Base-by-base conservation (phyloP, 2,797 vertebrate genomes). In the Pitangus sulphuratus region DNA sequence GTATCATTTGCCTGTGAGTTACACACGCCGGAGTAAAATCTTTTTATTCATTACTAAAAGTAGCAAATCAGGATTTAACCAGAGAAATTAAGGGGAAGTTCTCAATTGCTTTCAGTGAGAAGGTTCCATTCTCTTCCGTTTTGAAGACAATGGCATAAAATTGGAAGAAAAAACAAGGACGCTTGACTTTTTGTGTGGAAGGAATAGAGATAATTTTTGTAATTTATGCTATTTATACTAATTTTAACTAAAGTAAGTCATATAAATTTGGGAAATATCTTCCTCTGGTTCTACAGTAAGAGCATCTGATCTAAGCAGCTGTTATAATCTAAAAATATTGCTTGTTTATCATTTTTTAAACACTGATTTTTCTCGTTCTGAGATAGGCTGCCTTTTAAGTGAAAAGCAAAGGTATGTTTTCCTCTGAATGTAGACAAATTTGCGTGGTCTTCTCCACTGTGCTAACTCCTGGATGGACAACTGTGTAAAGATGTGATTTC, bases 91-190 rank as follows among this genome's bases (percentile, higher is more conserved):
- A 60, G n/a, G 58, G 62, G 58, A 95, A 70, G 51, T 80, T 94
- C 95, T 91, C 70, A 76, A 15, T 81, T 86, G 61, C 57, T 83
- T 94, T 95, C 25, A 76, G 18, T 5, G 4, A 51, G 58, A 77
- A 93, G 39, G 31, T 80, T 94, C 51, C 2, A 3, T 80, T 94
- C 56, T 53, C 47, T 85, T 87, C 35, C 90, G 1, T 74, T 94
- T 91, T 90, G 60, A 90, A 94, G 69, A 78, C 78, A 95, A 37
- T 76, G 37, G 25, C 44, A 61, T 81, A 79, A 93, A 91, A 90
- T n/a, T 71, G 76, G 33, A 69, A 60, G 66, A 35, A 6, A 42
- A 45, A 12, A 22, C 82, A 58, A 88, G 44, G 71, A 66, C 1
- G 4, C 33, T 69, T 76, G 37, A 77, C 37, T 83, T 30, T 51